phyloP scores from a whole-genome alignment of 2,888 invertebrate genomes.

The Oeneis ivallda region DNA sequence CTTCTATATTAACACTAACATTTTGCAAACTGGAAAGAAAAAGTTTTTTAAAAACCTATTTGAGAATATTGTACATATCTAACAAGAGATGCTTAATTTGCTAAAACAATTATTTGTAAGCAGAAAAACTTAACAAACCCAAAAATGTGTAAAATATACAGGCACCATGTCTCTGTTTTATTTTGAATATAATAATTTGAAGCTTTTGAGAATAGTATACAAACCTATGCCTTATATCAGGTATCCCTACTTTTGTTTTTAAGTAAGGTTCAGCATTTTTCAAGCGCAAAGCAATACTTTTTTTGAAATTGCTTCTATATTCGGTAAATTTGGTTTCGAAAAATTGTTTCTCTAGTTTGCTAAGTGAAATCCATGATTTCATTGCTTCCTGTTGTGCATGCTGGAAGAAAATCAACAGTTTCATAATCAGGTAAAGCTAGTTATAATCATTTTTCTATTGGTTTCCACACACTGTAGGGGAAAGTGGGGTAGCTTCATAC shows the following conservation, averaged over 20 bases:
- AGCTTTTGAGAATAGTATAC: too few species aligned
- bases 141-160: too few species aligned
- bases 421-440: neutral
- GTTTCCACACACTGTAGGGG: too few species aligned
- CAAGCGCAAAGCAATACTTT: conserved; percentile 50
- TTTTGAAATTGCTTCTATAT: conserved; percentile 45
- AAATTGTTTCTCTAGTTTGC: conserved; percentile 54
- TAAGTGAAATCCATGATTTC: conserved; percentile 63
- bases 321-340: conserved; percentile 50
- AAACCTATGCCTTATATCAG: conserved; percentile 5
- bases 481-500: too few species aligned
- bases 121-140: too few species aligned
- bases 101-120: too few species aligned
- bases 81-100: too few species aligned
- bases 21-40: conserved; percentile 1
- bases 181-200: too few species aligned
- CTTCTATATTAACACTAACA: neutral
- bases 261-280: conserved; percentile 58
- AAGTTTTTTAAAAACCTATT: neutral
- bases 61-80: too few species aligned
- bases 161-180: too few species aligned
- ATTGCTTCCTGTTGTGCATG: conserved; percentile 51
- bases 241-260: conserved; percentile 45
- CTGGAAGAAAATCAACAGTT: conserved; percentile 26
- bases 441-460: too few species aligned